A percentile compares a stretch with the other conserved stretches of the same genome.
phyloP scores from a whole-genome alignment of 2,113 vertebrate genomes.

The Desmodus rotundus region DNA sequence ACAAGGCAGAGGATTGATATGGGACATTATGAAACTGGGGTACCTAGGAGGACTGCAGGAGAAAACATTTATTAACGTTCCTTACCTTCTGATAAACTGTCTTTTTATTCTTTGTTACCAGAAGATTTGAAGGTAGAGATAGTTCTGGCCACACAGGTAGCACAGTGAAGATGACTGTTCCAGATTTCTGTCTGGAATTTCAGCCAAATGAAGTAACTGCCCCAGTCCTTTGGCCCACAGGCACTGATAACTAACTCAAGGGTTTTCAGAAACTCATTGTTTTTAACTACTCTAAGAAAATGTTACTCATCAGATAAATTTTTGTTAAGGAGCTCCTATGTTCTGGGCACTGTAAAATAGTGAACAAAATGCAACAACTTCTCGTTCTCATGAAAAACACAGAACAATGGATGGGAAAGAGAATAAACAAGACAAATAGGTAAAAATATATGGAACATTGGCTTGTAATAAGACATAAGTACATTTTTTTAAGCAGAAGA shows the following conservation, averaged over 20 bases:
- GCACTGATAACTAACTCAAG: background rate
- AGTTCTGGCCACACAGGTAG: background rate
- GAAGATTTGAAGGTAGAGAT: background rate
- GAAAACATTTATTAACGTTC: background rate
- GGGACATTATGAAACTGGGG: background rate
- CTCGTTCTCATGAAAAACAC: background rate
- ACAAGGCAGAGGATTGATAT: background rate
- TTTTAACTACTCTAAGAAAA: constrained; percentile 13
- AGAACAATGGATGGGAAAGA: background rate
- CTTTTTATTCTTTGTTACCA: background rate
- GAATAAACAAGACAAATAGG: background rate
- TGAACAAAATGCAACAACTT: background rate
- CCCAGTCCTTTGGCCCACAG: background rate
- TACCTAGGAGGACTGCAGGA: background rate
- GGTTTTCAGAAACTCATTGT: background rate
- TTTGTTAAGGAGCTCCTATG: background rate
- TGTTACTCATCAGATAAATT: background rate
- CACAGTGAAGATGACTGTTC: background rate
- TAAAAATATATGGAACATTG: background rate
- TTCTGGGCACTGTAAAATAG: background rate
- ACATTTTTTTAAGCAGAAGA: background rate
- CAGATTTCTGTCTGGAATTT: background rate
- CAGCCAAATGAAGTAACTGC: background rate
- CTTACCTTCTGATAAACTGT: background rate
- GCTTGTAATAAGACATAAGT: background rate